Evolutionary conservation across 2,797 vertebrate genomes (phyloP).

Genomic region (Peromyscus nudipes): DNA sequence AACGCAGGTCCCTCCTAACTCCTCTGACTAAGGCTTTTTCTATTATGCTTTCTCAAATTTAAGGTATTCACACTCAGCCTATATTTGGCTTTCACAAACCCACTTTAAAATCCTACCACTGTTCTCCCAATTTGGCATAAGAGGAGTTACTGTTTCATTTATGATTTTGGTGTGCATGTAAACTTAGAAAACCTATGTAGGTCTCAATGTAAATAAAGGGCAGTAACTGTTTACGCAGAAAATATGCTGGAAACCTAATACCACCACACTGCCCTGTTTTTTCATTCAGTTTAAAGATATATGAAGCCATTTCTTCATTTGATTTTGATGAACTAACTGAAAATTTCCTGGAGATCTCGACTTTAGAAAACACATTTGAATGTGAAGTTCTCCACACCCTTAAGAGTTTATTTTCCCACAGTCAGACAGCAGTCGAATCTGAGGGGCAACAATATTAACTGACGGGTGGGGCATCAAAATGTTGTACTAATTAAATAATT

Average conservation of each 20-base stretch:
- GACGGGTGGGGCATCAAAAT: background rate
- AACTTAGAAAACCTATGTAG: background rate
- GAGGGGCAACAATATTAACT: constrained; percentile 23
- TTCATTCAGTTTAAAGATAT: constrained; percentile 51
- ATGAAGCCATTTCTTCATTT: background rate
- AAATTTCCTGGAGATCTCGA: constrained; percentile 16
- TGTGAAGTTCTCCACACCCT: background rate
- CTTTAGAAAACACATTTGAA: constrained; percentile 34
- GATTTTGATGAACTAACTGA: constrained; percentile 48
- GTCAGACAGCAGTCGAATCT: background rate
- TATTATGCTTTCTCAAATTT: constrained; percentile 43
- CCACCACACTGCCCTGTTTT: background rate
- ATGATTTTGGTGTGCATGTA: background rate
- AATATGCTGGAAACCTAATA: background rate
- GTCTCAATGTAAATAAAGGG: background rate
- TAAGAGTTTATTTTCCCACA: background rate
- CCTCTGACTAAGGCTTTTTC: constrained; percentile 40
- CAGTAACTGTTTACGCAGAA: constrained; percentile 15
- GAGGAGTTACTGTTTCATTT: constrained; percentile 2
- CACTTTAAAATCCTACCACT: constrained; percentile 11
- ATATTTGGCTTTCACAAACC: constrained; percentile 25
- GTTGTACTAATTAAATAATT: constrained; percentile 14
- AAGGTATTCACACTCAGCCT: background rate
- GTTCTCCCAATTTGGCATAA: background rate
- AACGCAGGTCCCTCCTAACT: background rate